A percentile compares a stretch with the other conserved stretches of the same genome.
Conservation (phyloP, 2,113 vertebrate species). For the Beaufortia kweichowensis region DNA sequence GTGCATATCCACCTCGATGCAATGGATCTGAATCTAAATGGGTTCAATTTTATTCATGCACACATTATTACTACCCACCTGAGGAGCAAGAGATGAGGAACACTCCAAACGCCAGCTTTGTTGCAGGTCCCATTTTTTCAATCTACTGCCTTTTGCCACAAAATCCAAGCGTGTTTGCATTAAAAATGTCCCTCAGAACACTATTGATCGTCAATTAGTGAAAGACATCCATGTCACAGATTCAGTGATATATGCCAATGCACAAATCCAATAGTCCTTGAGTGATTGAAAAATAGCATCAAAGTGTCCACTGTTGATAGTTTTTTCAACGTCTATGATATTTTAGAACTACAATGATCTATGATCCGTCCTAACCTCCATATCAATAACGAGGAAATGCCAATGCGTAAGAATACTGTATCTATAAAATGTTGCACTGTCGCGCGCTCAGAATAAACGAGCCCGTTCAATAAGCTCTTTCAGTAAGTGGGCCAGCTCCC, state of each 20-base stretch:
- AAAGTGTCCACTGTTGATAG: conserved; percentile 22
- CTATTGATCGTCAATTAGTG: conserved; percentile 8
- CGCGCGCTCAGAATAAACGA: conserved; percentile 31
- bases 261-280: conserved; percentile 34
- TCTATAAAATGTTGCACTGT: background rate
- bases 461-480: conserved; percentile 8
- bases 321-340: background rate
- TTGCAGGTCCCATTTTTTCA: conserved; percentile 88
- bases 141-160: conserved; percentile 31
- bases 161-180: conserved; percentile 37
- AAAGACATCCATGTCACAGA: conserved; percentile 45
- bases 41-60: background rate
- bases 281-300: background rate
- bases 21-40: background rate
- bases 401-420: conserved; percentile 11
- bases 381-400: conserved; percentile 1
- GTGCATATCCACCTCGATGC: background rate
- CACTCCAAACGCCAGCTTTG: conserved; percentile 89
- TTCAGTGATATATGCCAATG: conserved; percentile 21
- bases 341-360: conserved; percentile 1
- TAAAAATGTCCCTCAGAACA: conserved; percentile 3
- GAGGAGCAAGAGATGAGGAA: conserved; percentile 96
- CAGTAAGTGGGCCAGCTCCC: conserved; percentile 42
- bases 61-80: conserved; percentile 75
- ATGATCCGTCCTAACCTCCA: background rate